phyloP scores from a whole-genome alignment of 1,140 invertebrate genomes.

The Frieseomelitta varia region DNA sequence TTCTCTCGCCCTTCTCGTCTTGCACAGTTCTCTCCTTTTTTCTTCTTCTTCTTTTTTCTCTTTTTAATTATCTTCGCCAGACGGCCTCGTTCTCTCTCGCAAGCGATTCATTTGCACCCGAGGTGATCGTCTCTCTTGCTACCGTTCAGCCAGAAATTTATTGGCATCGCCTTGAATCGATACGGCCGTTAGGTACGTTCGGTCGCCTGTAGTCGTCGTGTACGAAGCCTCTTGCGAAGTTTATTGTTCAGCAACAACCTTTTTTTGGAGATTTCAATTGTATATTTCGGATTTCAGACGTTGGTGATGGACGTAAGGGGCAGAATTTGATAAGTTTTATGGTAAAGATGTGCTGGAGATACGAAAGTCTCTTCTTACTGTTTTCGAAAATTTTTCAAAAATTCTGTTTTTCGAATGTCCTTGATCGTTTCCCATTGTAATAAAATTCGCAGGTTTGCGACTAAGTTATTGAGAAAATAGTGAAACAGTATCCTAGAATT shows the following conservation, averaged over 20 bases:
- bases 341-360: too few relatives aligned
- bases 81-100: neutral
- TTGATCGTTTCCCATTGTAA: neutral
- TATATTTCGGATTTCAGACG: neutral
- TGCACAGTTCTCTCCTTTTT: neutral
- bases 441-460: too few relatives aligned
- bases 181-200: neutral
- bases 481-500: too few relatives aligned
- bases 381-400: neutral
- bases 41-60: neutral
- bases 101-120: slow-evolving; percentile 6
- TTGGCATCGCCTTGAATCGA: neutral
- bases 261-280: too few relatives aligned
- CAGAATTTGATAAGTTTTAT: neutral
- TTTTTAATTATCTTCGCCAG: neutral
- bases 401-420: neutral
- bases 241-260: too few relatives aligned
- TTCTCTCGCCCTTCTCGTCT: too few relatives aligned
- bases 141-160: slow-evolving; percentile 14
- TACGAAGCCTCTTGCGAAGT: neutral
- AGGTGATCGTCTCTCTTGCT: neutral
- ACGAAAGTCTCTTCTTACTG: too few relatives aligned
- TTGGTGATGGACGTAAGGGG: too few relatives aligned
- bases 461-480: too few relatives aligned
- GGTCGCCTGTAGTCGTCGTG: neutral